phyloP scores from a whole-genome alignment of 2,888 invertebrate species.

The Criorhina ranunculi region DNA sequence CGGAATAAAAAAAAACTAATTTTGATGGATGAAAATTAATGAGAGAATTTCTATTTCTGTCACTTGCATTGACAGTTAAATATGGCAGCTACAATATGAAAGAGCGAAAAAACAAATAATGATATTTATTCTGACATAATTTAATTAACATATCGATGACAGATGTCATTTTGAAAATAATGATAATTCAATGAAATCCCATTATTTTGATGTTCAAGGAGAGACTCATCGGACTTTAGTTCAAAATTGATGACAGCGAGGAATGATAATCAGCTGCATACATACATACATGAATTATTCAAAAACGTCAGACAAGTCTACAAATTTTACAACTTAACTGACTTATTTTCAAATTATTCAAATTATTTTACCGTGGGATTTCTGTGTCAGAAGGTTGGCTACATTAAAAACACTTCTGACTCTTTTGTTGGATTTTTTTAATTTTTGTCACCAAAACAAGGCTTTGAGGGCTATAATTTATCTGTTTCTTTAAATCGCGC shows the following conservation, averaged over 20 bases:
- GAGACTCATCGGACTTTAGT: neutral
- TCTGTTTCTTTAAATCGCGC: neutral
- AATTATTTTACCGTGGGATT: conserved; percentile 14
- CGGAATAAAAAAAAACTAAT: conserved; percentile 3
- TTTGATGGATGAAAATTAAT: conserved; percentile 24
- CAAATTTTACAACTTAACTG: neutral
- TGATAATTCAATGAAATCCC: conserved; percentile 37
- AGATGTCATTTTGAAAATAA: conserved; percentile 17
- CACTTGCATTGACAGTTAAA: conserved; percentile 9
- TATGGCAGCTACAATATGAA: neutral
- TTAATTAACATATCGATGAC: conserved; percentile 40
- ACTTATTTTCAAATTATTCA: conserved; percentile 23
- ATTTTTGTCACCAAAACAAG: too few relatives aligned
- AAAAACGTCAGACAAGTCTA: neutral
- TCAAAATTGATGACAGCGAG: conserved; percentile 14
- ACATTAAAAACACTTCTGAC: neutral
- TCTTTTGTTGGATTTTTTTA: neutral
- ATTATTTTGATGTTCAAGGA: conserved; percentile 28
- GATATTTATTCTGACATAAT: conserved; percentile 18
- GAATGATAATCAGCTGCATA: neutral
- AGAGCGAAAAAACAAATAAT: conserved; percentile 10
- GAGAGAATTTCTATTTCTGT: neutral
- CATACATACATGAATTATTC: too few relatives aligned
- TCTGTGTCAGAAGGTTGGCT: conserved; percentile 2
- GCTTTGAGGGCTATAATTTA: neutral